Percentiles rank a stretch among this genome's conserved stretches.
phyloP scores from a whole-genome alignment of 1,140 invertebrate species.

The Drosophila kanapiae region DNA sequence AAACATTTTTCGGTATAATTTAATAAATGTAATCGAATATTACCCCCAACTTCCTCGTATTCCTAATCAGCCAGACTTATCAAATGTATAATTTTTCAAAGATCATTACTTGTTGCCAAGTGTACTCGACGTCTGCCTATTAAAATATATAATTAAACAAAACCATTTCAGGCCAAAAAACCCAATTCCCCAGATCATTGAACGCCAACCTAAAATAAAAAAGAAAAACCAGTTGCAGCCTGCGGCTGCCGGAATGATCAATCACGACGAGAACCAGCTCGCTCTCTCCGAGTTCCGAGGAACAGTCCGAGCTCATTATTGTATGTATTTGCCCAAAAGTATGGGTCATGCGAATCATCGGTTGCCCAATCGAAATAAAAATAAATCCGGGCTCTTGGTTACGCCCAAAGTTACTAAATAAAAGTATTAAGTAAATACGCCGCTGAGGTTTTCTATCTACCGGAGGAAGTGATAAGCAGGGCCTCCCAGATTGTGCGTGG shows the following conservation, averaged over 20 bases:
- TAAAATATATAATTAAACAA: constrained; percentile 12
- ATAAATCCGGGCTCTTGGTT: constrained; percentile 6
- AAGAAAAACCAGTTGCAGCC: constrained; percentile 46
- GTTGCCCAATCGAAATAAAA: constrained; percentile 30
- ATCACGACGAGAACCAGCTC: constrained; percentile 28
- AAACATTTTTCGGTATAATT: not conserved
- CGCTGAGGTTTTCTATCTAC: constrained; percentile 8
- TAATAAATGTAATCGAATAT: constrained; percentile 7
- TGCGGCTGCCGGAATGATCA: constrained; percentile 46
- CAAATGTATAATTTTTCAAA: not conserved
- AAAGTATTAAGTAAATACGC: constrained; percentile 15
- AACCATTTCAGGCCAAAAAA: constrained; percentile 13
- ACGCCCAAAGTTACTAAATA: constrained; percentile 18
- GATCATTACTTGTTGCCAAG: constrained; percentile 16
- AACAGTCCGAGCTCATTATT: constrained; percentile 13
- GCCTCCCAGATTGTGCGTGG: constrained; percentile 15
- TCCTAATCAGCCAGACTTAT: constrained; percentile 12
- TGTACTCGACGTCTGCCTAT: constrained; percentile 6
- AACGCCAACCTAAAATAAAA: constrained; percentile 14
- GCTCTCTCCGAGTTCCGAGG: constrained; percentile 9
- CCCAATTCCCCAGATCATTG: constrained; percentile 34
- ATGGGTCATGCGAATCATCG: constrained; percentile 20
- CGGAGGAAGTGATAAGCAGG: constrained; percentile 46
- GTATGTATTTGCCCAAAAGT: constrained; percentile 1
- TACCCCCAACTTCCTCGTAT: not conserved